Evolutionary conservation across 1,140 invertebrate species (phyloP), one percentile per base, ranked within the genome.

Genomic region (Brachionus paranguensis): DNA sequence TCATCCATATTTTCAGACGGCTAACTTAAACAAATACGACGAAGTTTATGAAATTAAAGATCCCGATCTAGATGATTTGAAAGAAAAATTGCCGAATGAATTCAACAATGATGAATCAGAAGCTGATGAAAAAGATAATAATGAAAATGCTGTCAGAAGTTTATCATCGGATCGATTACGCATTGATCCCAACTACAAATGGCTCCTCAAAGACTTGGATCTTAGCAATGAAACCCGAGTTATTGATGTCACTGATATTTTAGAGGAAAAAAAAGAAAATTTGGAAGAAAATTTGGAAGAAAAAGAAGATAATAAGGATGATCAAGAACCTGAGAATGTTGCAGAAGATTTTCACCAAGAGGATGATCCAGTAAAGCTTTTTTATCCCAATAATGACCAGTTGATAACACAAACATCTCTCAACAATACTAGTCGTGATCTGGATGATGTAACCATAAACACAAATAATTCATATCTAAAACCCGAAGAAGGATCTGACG

Each of bases 221-320:
- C 37, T 81, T 6, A 64, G 20, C 17, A 81, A 81, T 27, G 53
- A 81, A 12, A 64, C 53, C 1, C 50, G 78, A 64, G n/a, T 81
- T 12, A 81, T 81, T 41, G 78, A 81, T 68, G 78, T 81, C 4
- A 81, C 78, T 24, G 64, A 68, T 47, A 64, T 81, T 43, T 24
- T 81, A 37, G 50, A 64, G 37, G 53, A 64, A 11, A 37, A 81
- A 47, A 37, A 81, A 43, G 47, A 55, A 8, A 12, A 50, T n/a
- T 41, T 17, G 2, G 53, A 81, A 64, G 29, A 60, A n/a, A 37
- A 64, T 2, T 41, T 17, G 2, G 53, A 81, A 64, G 29, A 60
- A n/a, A 37, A 64, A 2, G n/a, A 20, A 45, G 20, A 64, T 24
- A 37, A 64, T 41, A 11, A 81, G 0, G n/a, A 45, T 10, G 53